Evolutionary conservation across 2,797 vertebrate species (phyloP), one percentile per base, ranked within the genome.

Genomic region (Sandelia bainsii): DNA sequence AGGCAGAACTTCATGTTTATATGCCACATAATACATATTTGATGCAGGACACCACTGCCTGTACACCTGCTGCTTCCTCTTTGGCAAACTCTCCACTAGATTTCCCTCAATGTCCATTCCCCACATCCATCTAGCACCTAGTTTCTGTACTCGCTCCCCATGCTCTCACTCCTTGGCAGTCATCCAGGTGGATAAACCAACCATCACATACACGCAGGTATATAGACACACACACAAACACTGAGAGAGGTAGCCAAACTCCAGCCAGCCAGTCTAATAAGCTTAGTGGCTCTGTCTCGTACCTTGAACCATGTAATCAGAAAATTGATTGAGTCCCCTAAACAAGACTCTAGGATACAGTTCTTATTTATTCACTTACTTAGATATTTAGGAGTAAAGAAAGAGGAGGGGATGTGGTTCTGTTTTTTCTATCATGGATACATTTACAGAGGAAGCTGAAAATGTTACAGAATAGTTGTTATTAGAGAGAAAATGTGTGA

Each of bases 241-340:
- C 13, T 10, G 12, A 39, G 22, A 68, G 34, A 66, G 11, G 39
- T 45, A 57, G 50, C 40, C 59, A 71, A 62, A 79, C 67, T 61
- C 56, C 67, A 79, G 56, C 40, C 63, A 64, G 70, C 48, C 49
- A 39, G 66, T 49, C 72, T 84, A 84, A 86, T 88, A 77, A 86
- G 82, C 81, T 84, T 75, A 84, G 73, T 69, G 81, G 65, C 72
- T 86, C 49, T 57, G 65, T 59, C 66, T 82, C 58, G 29, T 76
- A 79, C 66, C 67, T 67, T 85, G 72, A 84, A 83, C 79, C 79
- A 84, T 84, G 69, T 85, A 76, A 80, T 84, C 77, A 84, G 67
- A 79, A 85, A 84, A 84, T 81, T 66, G 66, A 84, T 85, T 84
- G 60, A 75, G 77, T 76, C 70, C 59, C 67, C 48, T 45, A 67